Evolutionary conservation across 2,113 vertebrate genomes (phyloP).

Genomic region (Piliocolobus tephrosceles): DNA sequence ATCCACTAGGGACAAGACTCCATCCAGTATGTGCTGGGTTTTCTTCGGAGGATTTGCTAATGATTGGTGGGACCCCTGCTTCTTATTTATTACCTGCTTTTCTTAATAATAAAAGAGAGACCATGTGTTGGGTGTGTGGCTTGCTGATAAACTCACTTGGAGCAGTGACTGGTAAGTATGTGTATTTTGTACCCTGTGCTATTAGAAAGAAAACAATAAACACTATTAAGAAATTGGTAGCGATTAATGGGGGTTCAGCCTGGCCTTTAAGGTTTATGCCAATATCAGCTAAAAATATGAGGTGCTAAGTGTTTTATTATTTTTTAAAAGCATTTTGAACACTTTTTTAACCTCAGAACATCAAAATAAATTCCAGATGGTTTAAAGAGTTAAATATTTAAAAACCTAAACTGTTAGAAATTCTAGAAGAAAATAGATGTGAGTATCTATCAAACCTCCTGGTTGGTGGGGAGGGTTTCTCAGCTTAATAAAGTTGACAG

Average conservation of each 20-base stretch:
- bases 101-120: slow-evolving; percentile 64
- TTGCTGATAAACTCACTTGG: slow-evolving; percentile 63
- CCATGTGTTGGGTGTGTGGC: slow-evolving; percentile 48
- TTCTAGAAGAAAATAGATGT: slow-evolving; percentile 44
- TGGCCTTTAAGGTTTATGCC: slow-evolving; percentile 59
- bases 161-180: slow-evolving; percentile 38
- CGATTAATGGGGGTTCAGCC: neutral
- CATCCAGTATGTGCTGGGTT: slow-evolving; percentile 40
- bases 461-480: neutral
- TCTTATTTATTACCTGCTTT: slow-evolving; percentile 67
- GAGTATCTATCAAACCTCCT: slow-evolving; percentile 21
- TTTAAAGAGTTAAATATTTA: slow-evolving; percentile 56
- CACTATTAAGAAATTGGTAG: slow-evolving; percentile 32
- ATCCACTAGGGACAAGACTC: slow-evolving; percentile 40
- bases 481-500: slow-evolving; percentile 36
- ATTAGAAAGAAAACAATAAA: neutral
- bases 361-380: slow-evolving; percentile 54
- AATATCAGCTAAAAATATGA: slow-evolving; percentile 25
- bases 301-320: slow-evolving; percentile 38
- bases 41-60: slow-evolving; percentile 69
- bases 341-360: slow-evolving; percentile 25
- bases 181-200: slow-evolving; percentile 7
- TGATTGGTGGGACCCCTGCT: slow-evolving; percentile 17
- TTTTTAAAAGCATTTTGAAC: slow-evolving; percentile 18
- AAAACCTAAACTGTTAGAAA: slow-evolving; percentile 47